Evolutionary conservation across 2,113 vertebrate species (phyloP), one percentile per base, ranked within the genome.

Genomic region (Dascyllus trimaculatus): DNA sequence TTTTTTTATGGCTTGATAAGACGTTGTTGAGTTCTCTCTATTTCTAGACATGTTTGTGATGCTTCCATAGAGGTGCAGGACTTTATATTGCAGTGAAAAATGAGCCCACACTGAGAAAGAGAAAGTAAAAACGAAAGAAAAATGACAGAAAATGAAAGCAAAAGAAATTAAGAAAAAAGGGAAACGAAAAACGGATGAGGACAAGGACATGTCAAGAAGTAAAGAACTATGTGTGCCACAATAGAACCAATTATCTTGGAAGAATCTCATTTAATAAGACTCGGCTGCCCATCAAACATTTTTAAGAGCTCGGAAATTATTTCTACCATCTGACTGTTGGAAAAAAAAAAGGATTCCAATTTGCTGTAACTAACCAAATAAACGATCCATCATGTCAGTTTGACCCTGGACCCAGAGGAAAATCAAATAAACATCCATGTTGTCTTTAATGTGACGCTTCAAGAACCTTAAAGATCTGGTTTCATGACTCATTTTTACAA

Each of bases 301-400:
- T 62, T 68, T 29, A 48, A 49, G 63, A 65, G 63, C 58, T 62
- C 73, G 59, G 58, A 81, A 35, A 48, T 78, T 10, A 73, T 81
- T 48, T 45, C 45, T 65, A 62, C 43, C 63, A 80, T 74, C 72
- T 83, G 85, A n/a, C n/a, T n/a, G n/a, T n/a, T n/a, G n/a, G n/a
- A n/a, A n/a, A n/a, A n/a, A 80, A 80, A 83, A 83, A 77, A 48
- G 22, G 1, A 77, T 73, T 65, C 24, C 54, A 68, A 35, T 54
- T 49, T 67, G 38, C 56, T 59, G 11, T 61, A 52, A 80, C 63
- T 38, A 65, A 48, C 22, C 65, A 66, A 22, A 54, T 17, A 45
- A 52, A 64, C 53, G 72, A 73, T 51, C 18, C 73, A 22, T 57
- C 18, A 4, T 43, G 40, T 43, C 32, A 29, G 26, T 29, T 5